Conservation (phyloP, 2,888 invertebrate genomes). For the Margaritifera margaritifera region DNA sequence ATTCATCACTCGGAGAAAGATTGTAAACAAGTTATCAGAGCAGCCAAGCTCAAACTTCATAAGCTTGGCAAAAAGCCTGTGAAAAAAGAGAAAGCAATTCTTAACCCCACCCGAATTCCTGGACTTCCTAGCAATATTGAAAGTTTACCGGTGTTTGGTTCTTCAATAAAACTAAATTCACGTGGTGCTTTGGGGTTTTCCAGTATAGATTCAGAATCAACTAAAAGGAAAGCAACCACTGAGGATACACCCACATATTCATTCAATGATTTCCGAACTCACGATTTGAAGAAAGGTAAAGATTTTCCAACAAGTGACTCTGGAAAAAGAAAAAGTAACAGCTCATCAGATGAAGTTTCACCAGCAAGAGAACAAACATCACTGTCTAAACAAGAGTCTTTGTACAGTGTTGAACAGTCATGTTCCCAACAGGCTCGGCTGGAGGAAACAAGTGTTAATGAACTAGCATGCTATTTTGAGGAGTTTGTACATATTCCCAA, state of each 20-base stretch:
- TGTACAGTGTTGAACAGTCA: constrained; percentile 17
- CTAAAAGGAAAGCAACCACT: too few species aligned
- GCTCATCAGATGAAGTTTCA: constrained; percentile 1
- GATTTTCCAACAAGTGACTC: not conserved
- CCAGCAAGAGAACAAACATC: not conserved
- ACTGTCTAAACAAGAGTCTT: not conserved
- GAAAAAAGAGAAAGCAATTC: not conserved
- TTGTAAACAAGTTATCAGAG: constrained; percentile 55
- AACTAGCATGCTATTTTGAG: constrained; percentile 95
- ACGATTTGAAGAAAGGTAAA: too few species aligned
- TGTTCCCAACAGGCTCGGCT: constrained; percentile 88
- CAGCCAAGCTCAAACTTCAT: constrained; percentile 54
- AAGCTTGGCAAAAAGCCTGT: constrained; percentile 34
- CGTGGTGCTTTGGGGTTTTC: too few species aligned
- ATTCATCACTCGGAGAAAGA: constrained; percentile 62
- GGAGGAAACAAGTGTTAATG: constrained; percentile 91
- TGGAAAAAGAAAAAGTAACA: not conserved
- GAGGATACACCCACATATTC: too few species aligned
- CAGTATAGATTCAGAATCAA: too few species aligned
- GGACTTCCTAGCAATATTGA: constrained; percentile 7
- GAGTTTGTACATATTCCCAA: constrained; percentile 96
- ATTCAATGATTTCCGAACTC: too few species aligned
- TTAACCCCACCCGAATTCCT: not conserved
- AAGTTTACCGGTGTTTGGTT: constrained; percentile 28
- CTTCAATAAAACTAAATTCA: constrained; percentile 1